phyloP scores from a whole-genome alignment of 2,888 invertebrate species.

The Melitaea athalia region DNA sequence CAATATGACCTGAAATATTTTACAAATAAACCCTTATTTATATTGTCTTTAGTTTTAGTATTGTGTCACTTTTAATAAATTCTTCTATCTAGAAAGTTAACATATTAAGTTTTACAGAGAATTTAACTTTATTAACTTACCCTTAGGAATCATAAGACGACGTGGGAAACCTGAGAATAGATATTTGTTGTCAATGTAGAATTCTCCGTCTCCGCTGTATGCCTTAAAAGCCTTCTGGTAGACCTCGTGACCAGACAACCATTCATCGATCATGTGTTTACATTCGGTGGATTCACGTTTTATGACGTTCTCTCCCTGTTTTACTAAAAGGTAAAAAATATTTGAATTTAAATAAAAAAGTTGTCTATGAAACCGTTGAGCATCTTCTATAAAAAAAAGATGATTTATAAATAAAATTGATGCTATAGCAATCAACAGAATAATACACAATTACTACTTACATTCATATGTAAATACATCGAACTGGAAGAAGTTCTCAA shows the following conservation, averaged over 20 bases:
- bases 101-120: background rate
- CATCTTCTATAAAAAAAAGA: too few species aligned
- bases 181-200: slow-evolving; percentile 71
- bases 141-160: slow-evolving; percentile 85
- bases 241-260: slow-evolving; percentile 64
- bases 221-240: slow-evolving; percentile 76
- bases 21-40: background rate
- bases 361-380: background rate
- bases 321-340: slow-evolving; percentile 49
- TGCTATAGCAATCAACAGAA: background rate
- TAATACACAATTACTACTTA: slow-evolving; percentile 53
- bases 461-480: slow-evolving; percentile 81
- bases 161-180: slow-evolving; percentile 83
- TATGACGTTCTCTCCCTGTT: slow-evolving; percentile 75
- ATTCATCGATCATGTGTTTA: slow-evolving; percentile 80
- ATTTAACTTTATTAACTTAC: slow-evolving; percentile 46
- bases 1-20: slow-evolving; percentile 55
- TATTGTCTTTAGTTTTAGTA: too few species aligned
- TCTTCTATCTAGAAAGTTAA: too few species aligned
- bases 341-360: background rate
- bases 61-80: background rate
- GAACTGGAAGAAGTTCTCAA: slow-evolving; percentile 82
- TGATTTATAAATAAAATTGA: background rate
- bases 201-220: slow-evolving; percentile 69
- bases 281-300: slow-evolving; percentile 83